Evolutionary conservation across 2,113 vertebrate species (phyloP).

Genomic region (Heteronetta atricapilla): DNA sequence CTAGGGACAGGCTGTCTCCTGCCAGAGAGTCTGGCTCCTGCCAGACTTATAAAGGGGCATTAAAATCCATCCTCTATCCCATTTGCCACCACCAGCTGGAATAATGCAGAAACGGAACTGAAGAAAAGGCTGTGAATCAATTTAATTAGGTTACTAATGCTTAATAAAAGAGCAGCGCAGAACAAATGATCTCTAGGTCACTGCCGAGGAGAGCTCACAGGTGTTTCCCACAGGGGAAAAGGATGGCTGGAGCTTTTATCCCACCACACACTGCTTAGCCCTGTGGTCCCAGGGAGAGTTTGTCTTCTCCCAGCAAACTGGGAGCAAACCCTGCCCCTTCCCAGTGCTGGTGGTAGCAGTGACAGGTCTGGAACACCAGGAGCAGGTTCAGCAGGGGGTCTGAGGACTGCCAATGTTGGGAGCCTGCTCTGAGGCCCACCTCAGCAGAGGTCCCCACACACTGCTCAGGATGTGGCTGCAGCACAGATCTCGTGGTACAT

Average conservation of each 20-base stretch:
- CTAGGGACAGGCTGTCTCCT: background rate
- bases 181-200: slow-evolving; percentile 11
- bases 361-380: background rate
- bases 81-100: background rate
- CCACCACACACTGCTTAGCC: background rate
- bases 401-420: background rate
- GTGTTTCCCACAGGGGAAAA: background rate
- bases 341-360: background rate
- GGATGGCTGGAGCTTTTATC: background rate
- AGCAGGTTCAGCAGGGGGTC: background rate
- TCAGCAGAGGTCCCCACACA: background rate
- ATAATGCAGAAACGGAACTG: background rate
- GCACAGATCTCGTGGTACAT: background rate
- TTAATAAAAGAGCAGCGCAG: slow-evolving; percentile 1
- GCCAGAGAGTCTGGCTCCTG: background rate
- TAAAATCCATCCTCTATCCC: background rate
- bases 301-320: background rate
- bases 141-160: slow-evolving; percentile 35
- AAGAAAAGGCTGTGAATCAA: background rate
- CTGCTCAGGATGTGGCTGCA: background rate
- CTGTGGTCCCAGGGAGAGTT: background rate
- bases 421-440: background rate
- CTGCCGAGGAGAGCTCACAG: background rate
- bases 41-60: background rate
- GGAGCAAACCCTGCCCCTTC: background rate